Evolutionary conservation across 1,140 invertebrate species (phyloP).

Genomic region (Bilobella aurantiaca): DNA sequence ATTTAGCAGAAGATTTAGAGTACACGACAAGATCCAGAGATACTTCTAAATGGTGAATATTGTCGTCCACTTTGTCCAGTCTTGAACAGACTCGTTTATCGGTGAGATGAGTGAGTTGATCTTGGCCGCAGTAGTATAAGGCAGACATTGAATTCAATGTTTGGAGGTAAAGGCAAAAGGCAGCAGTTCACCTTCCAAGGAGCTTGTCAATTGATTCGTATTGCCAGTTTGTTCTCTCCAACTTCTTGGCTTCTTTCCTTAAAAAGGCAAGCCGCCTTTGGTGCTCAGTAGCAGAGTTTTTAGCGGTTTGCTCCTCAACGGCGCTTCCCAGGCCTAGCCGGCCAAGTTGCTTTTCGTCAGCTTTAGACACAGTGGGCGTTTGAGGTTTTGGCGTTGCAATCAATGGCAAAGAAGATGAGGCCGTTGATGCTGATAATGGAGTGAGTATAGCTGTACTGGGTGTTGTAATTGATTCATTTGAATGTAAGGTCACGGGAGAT

Average conservation of each 20-base stretch:
- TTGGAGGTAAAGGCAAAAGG: neutral
- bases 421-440: neutral
- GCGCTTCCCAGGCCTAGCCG: neutral
- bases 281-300: conserved; percentile 22
- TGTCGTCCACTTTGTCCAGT: neutral
- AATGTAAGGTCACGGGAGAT: neutral
- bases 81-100: neutral
- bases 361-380: neutral
- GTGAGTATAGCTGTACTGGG: neutral
- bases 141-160: neutral
- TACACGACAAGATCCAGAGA: conserved; percentile 18
- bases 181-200: conserved; percentile 18
- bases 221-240: conserved; percentile 34
- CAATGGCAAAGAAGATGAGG: neutral
- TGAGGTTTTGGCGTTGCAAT: no score
- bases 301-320: conserved; percentile 13
- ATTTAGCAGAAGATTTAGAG: conserved; percentile 11
- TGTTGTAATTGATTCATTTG: neutral
- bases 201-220: conserved; percentile 32
- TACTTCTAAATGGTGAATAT: conserved; percentile 2
- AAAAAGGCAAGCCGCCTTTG: conserved; percentile 21
- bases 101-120: conserved; percentile 12
- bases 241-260: conserved; percentile 25
- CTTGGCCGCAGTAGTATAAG: conserved; percentile 16
- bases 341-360: neutral